These are phyloP conservation scores for Antheraea yamamai DNA, from an alignment of 2,888 invertebrate genomes.

Conservation along the genomic window DNA sequence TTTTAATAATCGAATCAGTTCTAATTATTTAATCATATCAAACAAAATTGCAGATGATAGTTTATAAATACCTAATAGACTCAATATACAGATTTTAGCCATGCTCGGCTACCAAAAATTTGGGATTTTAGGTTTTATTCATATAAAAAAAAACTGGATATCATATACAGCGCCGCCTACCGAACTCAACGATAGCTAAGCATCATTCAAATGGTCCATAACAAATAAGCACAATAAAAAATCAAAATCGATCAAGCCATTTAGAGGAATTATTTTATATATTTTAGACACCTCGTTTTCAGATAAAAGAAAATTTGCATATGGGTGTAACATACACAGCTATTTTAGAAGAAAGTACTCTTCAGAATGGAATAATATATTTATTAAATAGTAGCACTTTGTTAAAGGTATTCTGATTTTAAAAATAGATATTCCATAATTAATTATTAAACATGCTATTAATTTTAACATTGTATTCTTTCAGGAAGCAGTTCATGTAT, in stretches of 20 bases:
- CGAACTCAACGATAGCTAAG: too few species aligned
- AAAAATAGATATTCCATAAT: neutral
- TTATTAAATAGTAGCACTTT: conserved; percentile 85
- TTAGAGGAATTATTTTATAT: neutral
- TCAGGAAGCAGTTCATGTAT: conserved; percentile 87
- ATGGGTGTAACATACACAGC: conserved; percentile 89
- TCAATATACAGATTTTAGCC: neutral
- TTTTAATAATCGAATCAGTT: too few species aligned
- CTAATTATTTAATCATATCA: too few species aligned
- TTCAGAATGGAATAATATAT: conserved; percentile 87
- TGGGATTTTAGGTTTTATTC: too few species aligned
- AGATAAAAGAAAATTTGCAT: conserved; percentile 66
- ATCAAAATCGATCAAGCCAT: too few species aligned
- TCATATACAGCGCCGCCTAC: too few species aligned
- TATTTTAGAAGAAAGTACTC: conserved; percentile 85
- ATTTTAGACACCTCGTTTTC: conserved; percentile 27
- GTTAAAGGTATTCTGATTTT: conserved; percentile 80
- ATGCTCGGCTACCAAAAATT: neutral
- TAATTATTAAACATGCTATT: neutral
- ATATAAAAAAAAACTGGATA: too few species aligned
- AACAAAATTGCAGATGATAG: too few species aligned
- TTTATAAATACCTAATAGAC: too few species aligned
- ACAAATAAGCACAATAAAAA: too few species aligned
- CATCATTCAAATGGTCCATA: too few species aligned
- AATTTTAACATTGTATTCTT: conserved; percentile 42